Evolutionary conservation across 2,113 vertebrate species (phyloP), one percentile per base, ranked within the genome.

Genomic region (Marmota monax): DNA sequence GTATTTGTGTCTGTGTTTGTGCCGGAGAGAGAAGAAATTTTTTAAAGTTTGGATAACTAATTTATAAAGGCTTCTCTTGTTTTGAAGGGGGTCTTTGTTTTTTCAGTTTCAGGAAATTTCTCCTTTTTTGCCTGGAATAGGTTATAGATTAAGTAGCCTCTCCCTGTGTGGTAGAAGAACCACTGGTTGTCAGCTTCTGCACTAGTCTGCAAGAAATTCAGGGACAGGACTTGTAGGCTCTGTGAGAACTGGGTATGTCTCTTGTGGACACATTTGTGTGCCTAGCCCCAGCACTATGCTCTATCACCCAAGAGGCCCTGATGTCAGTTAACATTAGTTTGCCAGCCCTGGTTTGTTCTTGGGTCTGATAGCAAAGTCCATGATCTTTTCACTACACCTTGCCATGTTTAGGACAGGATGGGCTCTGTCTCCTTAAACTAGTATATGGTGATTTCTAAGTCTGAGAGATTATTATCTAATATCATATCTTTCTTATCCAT

Each of bases 31-130:
- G 27, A 58, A 67, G 48, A 48, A 61, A 83, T 16, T 51, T 51
- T 84, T 78, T 58, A 90, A 85, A 82, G 79, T 80, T 94, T 23
- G 11, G 1, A 90, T 53, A 39, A 84, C 25, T 88, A 82, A 85
- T 89, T 83, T 82, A 45, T 88, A 84, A 90, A 85, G 12, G 3
- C 77, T 22, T 93, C 11, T 87, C 16, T 73, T 79, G 18, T 73
- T 85, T 11, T 63, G 17, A 95, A 84, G 72, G 63, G 51, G 29
- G 42, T 17, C 18, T 76, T 37, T 73, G 20, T n/a, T 34, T 67
- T 51, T 63, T 27, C 29, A 86, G 29, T 25, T 27, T 27, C 22
- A 29, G 42, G 77, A 93, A 96, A 77, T 27, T 12, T 88, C 63
- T 89, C 37, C 12, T 53, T 78, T 45, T 73, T 80, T 92, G n/a